A percentile compares a stretch with the other conserved stretches of the same genome.
These are phyloP conservation scores for Mythimna pallens DNA, from an alignment of 2,888 invertebrate species.

Conservation along the genomic window DNA sequence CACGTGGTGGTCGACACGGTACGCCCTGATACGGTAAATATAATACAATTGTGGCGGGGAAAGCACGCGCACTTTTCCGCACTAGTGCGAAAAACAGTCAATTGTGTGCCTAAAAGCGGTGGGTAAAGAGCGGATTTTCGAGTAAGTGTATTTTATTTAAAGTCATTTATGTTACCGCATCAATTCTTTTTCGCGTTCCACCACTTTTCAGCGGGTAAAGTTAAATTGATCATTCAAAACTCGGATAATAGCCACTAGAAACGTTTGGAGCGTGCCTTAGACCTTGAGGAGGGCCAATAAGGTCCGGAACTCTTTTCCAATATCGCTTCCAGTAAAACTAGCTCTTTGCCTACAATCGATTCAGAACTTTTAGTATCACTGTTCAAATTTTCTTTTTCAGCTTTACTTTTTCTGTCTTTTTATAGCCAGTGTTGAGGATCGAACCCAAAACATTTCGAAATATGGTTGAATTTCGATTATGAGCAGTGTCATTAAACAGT, in stretches of 20 bases:
- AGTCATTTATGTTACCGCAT: constrained; percentile 42
- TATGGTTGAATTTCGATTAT: too few relatives aligned
- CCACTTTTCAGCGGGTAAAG: constrained; percentile 70
- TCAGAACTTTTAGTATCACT: constrained; percentile 50
- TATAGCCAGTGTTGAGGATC: background rate
- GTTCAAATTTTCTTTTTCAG: constrained; percentile 27
- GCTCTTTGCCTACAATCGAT: constrained; percentile 53
- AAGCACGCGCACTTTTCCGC: too few relatives aligned
- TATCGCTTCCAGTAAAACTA: constrained; percentile 54
- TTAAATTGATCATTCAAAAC: constrained; percentile 83
- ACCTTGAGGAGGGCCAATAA: constrained; percentile 66
- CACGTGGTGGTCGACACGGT: too few relatives aligned
- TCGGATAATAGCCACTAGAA: constrained; percentile 77
- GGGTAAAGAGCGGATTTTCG: background rate
- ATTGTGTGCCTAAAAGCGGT: too few relatives aligned
- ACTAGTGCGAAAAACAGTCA: too few relatives aligned
- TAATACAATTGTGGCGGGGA: too few relatives aligned
- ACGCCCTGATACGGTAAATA: too few relatives aligned
- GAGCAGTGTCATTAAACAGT: too few relatives aligned
- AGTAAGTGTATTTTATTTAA: background rate
- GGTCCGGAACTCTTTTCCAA: constrained; percentile 57
- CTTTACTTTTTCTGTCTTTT: constrained; percentile 14
- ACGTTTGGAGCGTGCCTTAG: constrained; percentile 64
- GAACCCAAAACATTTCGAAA: too few relatives aligned
- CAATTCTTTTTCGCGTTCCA: constrained; percentile 63